Evolutionary conservation across 1,140 invertebrate species (phyloP), one percentile per base, ranked within the genome.

Genomic region (Philopotamus ludificatus): DNA sequence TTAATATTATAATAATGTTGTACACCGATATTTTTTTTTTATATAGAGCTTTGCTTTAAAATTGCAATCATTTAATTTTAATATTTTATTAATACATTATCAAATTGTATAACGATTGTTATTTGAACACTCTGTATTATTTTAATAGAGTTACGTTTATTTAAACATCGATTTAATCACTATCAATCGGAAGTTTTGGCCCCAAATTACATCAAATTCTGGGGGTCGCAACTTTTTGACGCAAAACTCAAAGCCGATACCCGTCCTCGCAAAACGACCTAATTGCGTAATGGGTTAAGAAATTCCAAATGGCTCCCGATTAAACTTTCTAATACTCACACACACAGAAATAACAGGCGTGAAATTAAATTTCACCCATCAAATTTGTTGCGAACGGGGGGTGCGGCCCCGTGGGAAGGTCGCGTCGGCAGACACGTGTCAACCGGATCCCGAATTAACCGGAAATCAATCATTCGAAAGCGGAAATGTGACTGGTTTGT

Each of bases 381-480:
- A 34, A 34, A 7, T 34, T 12, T 12, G 28, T 7, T 7, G 4
- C 12, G 12, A 34, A 12, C 28, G 28, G 12, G 12, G 12, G n/a
- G n/a, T n/a, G n/a, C n/a, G n/a, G 4, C 28, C 44, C 44, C 4
- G 4, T 20, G 18, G 44, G 44, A 47, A 12, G 10, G 44, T 47
- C 18, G 4, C 15, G 4, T 7, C 4, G 44, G 18, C 18, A 7
- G 44, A 47, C 44, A 16, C 15, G 7, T 47, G 44, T 47, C 44
- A 47, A 47, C 44, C 4, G 18, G n/a, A n/a, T 47, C 18, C 7
- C 44, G 44, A 4, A 47, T 47, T 47, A 47, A 16, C 44, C 15
- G 10, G 18, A 47, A 47, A 47, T 47, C 44, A 20, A 47, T 47
- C 44, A 12, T n/a, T n/a, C n/a, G n/a, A n/a, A n/a, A n/a, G n/a